phyloP scores from a whole-genome alignment of 2,888 invertebrate species.

The Malthinus flaveolus region DNA sequence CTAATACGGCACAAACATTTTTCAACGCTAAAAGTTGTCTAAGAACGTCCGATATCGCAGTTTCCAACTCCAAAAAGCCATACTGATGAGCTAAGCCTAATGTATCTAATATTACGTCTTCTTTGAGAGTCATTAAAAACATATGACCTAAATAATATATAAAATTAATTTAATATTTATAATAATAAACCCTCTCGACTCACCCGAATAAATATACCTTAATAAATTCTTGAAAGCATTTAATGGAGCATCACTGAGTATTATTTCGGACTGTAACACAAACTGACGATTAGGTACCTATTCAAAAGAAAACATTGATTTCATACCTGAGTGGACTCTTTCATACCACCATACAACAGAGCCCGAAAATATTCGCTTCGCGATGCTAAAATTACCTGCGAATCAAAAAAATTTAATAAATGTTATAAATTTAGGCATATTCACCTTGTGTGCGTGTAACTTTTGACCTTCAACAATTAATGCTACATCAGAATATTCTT shows the following conservation, averaged over 20 bases:
- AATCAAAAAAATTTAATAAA: constrained; percentile 20
- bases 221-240: constrained; percentile 87
- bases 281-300: neutral
- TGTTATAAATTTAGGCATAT: neutral
- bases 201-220: constrained; percentile 94
- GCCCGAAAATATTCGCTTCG: constrained; percentile 96
- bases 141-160: constrained; percentile 61
- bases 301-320: neutral
- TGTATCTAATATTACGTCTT: constrained; percentile 71
- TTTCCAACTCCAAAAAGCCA: constrained; percentile 90
- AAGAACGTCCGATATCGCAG: constrained; percentile 90
- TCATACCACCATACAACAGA: constrained; percentile 76
- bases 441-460: constrained; percentile 70
- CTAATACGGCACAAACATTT: constrained; percentile 94
- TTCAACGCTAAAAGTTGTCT: constrained; percentile 82
- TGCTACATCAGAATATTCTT: constrained; percentile 89
- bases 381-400: constrained; percentile 84
- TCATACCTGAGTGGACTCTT: constrained; percentile 67
- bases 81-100: constrained; percentile 93
- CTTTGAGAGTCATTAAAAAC: constrained; percentile 67
- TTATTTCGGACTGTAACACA: constrained; percentile 76
- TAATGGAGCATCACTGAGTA: constrained; percentile 79
- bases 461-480: constrained; percentile 79
- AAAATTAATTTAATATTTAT: neutral
- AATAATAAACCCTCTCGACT: constrained; percentile 22